Evolutionary conservation across 1,140 invertebrate genomes (phyloP), one percentile per base, ranked within the genome.

Genomic region (Cydia pomonella): DNA sequence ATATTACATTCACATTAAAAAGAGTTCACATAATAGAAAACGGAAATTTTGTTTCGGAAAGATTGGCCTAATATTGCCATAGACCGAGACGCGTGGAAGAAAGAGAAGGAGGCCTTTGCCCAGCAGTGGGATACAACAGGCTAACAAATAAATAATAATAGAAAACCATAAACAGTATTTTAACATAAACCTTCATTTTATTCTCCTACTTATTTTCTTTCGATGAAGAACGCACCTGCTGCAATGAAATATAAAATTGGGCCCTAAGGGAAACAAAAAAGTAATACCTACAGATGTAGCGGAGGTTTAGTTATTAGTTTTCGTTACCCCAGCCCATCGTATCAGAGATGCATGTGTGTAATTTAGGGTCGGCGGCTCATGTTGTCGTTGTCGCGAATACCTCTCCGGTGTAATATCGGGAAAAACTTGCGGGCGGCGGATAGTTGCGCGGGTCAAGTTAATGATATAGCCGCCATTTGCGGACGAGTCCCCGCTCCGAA

Each of bases 361-460:
- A 74, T 38, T 72, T 38, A 66, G 64, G 73, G 23, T 72, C 9
- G 44, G 63, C 16, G 10, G 53, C 18, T 75, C 73, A 74, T 76
- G 75, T 73, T 76, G 59, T 78, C 75, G 78, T 53, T 53, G 50
- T 77, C 75, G 79, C 79, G 75, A 88, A 86, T 87, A 87, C 85
- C 88, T 88, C 84, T 82, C 84, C 82, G 72, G 85, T 86, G 87
- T 89, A 92, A 90, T 91, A 91, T 91, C 83, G 86, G 85, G 86
- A 92, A 92, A 92, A 91, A 91, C 83, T 91, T 90, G 87, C 81
- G 82, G 81, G 77, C 84, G 77, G 73, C 77, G 90, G 87, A 91
- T 92, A 92, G 91, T 92, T 92, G 84, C 80, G 79, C 87, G 89
- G 90, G 89, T 92, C 89, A 91, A 90, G 86, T 91, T 91, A 92